Conservation (phyloP, 53 echinoderm and acorn worm species). For the Zoroaster sp. region DNA sequence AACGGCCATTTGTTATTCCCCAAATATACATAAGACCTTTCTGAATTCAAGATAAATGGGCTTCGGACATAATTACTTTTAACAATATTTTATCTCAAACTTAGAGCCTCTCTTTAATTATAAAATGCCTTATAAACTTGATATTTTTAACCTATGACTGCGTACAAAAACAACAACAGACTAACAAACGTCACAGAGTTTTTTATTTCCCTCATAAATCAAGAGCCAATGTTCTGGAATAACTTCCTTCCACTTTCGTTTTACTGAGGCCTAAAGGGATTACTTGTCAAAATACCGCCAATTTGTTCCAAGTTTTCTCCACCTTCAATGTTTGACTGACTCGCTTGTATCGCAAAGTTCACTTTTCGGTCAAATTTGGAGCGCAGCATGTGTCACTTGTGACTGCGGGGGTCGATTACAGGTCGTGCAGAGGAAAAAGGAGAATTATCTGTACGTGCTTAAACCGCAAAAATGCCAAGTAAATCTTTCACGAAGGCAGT, state of each 20-base stretch:
- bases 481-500: constrained; percentile 3
- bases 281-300: not conserved
- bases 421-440: constrained; percentile 1
- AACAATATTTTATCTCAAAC: too few relatives aligned
- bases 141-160: too few relatives aligned
- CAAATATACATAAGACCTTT: too few relatives aligned
- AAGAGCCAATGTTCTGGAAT: not conserved
- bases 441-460: constrained; percentile 16
- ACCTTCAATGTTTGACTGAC: not conserved
- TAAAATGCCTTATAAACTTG: too few relatives aligned
- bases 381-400: not conserved
- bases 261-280: not conserved
- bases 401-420: not conserved
- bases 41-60: too few relatives aligned
- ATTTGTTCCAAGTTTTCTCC: not conserved
- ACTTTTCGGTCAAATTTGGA: not conserved
- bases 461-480: constrained; percentile 28
- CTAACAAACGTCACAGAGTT: too few relatives aligned
- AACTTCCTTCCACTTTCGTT: not conserved
- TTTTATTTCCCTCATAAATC: too few relatives aligned
- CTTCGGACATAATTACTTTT: too few relatives aligned
- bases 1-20: too few relatives aligned
- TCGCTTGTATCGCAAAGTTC: constrained; percentile 12
- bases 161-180: too few relatives aligned
- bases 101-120: too few relatives aligned